phyloP scores from a whole-genome alignment of 2,888 invertebrate genomes.

The Pteria penguin region DNA sequence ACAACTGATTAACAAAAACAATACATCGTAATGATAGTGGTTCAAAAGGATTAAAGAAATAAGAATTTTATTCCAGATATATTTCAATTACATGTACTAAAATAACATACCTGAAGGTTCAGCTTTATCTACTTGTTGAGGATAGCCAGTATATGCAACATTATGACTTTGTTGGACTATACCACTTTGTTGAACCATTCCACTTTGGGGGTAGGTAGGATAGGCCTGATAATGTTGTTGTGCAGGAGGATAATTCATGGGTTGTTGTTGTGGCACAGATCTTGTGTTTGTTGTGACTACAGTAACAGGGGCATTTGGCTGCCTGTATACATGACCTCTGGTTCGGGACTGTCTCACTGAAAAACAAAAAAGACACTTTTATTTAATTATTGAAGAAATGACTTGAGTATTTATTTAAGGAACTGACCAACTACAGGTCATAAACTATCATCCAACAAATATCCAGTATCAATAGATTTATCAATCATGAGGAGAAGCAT shows the following conservation, averaged over 20 bases:
- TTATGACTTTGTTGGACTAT: neutral
- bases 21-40: too few relatives aligned
- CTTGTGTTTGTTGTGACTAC: neutral
- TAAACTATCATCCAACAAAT: too few relatives aligned
- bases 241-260: neutral
- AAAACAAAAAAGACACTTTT: neutral
- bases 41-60: too few relatives aligned
- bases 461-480: too few relatives aligned
- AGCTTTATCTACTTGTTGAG: neutral
- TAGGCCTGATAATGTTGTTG: neutral
- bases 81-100: too few relatives aligned
- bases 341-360: neutral
- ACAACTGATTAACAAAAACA: too few relatives aligned
- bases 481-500: too few relatives aligned
- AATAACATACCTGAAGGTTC: neutral
- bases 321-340: conserved; percentile 13
- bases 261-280: neutral
- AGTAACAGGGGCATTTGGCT: neutral
- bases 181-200: too few relatives aligned
- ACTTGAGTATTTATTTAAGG: too few relatives aligned
- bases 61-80: too few relatives aligned
- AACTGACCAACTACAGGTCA: too few relatives aligned
- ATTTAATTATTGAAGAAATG: too few relatives aligned
- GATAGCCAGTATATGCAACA: neutral
- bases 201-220: neutral